Percentiles rank a stretch among this genome's conserved stretches.
Conservation (phyloP, 2,113 vertebrate genomes). For the Bubalus kerabau region DNA sequence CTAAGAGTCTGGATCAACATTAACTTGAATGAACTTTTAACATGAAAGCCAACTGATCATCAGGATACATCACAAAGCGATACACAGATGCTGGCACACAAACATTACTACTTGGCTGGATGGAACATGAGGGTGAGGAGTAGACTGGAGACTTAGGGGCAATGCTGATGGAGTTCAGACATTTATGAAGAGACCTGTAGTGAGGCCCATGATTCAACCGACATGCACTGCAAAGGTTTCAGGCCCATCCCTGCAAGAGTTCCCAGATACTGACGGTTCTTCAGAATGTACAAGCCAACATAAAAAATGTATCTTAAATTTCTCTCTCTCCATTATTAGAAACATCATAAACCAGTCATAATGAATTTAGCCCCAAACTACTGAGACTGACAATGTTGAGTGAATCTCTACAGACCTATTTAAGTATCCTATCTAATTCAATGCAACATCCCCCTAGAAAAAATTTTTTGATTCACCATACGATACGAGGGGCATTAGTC, state of each 20-base stretch:
- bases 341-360: not conserved
- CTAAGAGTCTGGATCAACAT: not conserved
- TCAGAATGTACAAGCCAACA: not conserved
- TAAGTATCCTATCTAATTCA: not conserved
- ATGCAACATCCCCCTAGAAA: not conserved
- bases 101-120: not conserved
- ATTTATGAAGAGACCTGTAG: not conserved
- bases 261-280: not conserved
- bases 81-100: not conserved
- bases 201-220: not conserved
- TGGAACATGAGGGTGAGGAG: not conserved
- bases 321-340: not conserved
- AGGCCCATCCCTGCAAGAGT: not conserved
- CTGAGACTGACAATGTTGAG: not conserved
- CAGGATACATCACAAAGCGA: not conserved
- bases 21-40: not conserved
- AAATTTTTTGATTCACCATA: not conserved
- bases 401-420: not conserved
- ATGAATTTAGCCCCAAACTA: not conserved
- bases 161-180: not conserved
- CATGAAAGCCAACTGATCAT: rapidly evolving
- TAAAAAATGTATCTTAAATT: not conserved
- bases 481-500: not conserved
- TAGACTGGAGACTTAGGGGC: not conserved
- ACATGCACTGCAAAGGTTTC: not conserved